Base-by-base conservation (phyloP, 1,140 invertebrate species). In the Lasaia peninsularis region DNA sequence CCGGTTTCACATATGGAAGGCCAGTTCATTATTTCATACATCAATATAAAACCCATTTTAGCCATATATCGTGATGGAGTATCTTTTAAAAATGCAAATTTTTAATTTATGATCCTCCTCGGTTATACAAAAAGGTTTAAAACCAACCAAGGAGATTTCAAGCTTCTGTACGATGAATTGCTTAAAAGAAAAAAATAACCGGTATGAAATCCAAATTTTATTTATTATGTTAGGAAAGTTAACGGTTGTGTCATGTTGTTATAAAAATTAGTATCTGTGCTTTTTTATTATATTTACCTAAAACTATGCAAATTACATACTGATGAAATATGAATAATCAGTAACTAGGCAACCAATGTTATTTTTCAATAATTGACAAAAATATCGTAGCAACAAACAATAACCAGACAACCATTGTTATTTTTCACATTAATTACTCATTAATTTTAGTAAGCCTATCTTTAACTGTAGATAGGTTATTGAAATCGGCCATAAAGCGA, bases 31-130 rank as follows among this genome's bases (percentile, higher is more conserved):
- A 55, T 51, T 52, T 54, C 56, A 55, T 71, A 58, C 65, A 66
- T 69, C 58, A 65, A 65, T 35, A 64, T 63, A 34, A 56, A 55
- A 52, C 52, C 34, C 63, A 68, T 68, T 62, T 63, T 55, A 49
- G 34, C 28, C 9, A 24, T 40, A 44, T 40, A 57, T 64, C 58
- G 62, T 58, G 56, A 62, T 58, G 33, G 54, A 44, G 40, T 44
- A 49, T 52, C 52, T 59, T 40, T 12, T 58, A 50, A 51, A 58
- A 54, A 69, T 69, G 62, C 58, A 67, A 71, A 71, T 67, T 67
- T 65, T 52, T 58, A 65, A 67, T 71, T 71, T 71, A 68, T 68
- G 61, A 34, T 10, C 20, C 51, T 52, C 7, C 10, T 12, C 48
- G 33, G 37, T 51, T 20, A 55, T 55, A 62, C 20, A 66, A 63